Evolutionary conservation across 2,797 vertebrate genomes (phyloP).

Genomic region (Megaceryle alcyon): DNA sequence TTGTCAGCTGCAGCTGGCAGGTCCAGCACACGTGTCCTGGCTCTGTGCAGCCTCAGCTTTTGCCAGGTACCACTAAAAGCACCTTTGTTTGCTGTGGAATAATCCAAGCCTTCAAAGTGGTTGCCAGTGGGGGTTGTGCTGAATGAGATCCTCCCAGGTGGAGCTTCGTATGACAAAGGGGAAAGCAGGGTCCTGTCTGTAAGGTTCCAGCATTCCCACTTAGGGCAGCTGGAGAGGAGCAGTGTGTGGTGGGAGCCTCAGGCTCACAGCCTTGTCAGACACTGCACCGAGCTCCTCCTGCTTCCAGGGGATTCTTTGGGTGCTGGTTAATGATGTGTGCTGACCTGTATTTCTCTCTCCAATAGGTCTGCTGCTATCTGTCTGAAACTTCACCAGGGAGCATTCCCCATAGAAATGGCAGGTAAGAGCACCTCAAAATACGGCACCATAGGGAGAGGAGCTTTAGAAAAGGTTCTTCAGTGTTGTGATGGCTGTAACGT

Average conservation of each 20-base stretch:
- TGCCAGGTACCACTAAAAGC: background rate
- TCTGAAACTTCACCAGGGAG: background rate
- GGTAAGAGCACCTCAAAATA: conserved; percentile 20
- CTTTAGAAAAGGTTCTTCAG: background rate
- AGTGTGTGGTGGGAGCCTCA: background rate
- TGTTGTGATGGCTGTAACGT: background rate
- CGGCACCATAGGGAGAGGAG: fast-evolving
- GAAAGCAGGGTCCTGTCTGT: background rate
- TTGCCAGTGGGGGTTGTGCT: background rate
- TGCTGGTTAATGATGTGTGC: background rate
- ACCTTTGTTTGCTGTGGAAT: background rate
- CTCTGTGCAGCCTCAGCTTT: background rate
- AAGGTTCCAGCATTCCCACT: background rate
- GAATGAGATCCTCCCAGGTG: background rate
- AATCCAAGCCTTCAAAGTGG: background rate
- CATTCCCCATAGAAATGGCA: conserved; percentile 28
- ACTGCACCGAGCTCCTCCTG: background rate
- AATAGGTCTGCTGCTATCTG: background rate
- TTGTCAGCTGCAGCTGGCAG: background rate
- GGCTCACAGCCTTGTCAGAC: background rate
- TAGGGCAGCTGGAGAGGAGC: fast-evolving
- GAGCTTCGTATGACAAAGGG: background rate
- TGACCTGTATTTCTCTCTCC: background rate
- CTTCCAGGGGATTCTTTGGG: background rate
- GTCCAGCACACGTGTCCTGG: background rate